Conservation (phyloP, 2,888 invertebrate genomes). For the Lasioglossum morio region DNA sequence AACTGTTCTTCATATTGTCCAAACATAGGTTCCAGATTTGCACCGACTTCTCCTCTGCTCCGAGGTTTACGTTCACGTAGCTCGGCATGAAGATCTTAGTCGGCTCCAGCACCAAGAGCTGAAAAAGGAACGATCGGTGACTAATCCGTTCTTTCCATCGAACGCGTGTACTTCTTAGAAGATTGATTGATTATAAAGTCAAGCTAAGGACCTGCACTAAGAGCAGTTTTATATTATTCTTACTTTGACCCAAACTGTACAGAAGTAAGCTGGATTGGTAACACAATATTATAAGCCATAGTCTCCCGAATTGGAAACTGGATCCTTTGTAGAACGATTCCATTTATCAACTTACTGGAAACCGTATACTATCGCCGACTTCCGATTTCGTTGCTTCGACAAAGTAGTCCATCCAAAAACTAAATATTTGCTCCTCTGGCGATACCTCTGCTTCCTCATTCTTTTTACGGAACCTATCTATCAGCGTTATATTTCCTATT, state of each 20-base stretch:
- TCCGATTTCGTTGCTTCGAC: constrained; percentile 95
- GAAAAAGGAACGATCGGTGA: constrained; percentile 57
- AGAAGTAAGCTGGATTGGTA: constrained; percentile 74
- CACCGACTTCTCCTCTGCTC: constrained; percentile 96
- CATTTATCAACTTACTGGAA: constrained; percentile 89
- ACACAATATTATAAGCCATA: constrained; percentile 72
- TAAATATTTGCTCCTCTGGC: constrained; percentile 95
- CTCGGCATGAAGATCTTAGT: constrained; percentile 97
- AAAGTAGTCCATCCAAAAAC: constrained; percentile 99
- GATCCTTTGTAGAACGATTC: constrained; percentile 72
- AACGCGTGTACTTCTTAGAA: constrained; percentile 32
- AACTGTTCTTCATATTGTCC: constrained; percentile 90
- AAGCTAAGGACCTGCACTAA: constrained; percentile 68
- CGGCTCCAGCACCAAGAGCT: constrained; percentile 95
- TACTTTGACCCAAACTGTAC: constrained; percentile 74
- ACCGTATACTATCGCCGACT: constrained; percentile 93
- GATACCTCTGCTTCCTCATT: constrained; percentile 89
- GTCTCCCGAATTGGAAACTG: constrained; percentile 72
- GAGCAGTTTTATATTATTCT: constrained; percentile 71
- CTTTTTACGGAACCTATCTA: constrained; percentile 95
- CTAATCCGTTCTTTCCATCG: constrained; percentile 28
- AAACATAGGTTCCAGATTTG: constrained; percentile 95
- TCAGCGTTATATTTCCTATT: constrained; percentile 97
- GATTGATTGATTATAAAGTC: constrained; percentile 57
- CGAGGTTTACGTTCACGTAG: constrained; percentile 97